A percentile compares a stretch with the other conserved stretches of the same genome.
Conservation (phyloP, 2,113 vertebrate genomes). For the Mormyrus iriodes region DNA sequence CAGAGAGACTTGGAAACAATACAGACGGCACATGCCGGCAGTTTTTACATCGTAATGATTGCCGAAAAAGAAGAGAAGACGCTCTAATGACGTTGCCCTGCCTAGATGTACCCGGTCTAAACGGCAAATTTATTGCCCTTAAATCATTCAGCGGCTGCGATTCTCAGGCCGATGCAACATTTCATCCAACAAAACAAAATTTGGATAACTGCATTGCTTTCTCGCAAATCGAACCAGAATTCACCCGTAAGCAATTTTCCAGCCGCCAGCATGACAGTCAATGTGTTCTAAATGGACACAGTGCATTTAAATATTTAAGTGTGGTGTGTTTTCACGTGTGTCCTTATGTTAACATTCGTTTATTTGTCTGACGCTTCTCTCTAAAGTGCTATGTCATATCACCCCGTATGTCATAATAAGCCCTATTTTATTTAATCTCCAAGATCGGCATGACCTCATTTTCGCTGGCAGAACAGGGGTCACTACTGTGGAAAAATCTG, state of each 20-base stretch:
- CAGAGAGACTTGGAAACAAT: conserved; percentile 2
- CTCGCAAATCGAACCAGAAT: not conserved
- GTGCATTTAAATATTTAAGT: not conserved
- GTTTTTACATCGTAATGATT: not conserved
- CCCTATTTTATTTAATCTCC: not conserved
- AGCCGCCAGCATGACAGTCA: not conserved
- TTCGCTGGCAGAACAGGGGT: not conserved
- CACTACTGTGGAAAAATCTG: not conserved
- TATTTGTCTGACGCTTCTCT: not conserved
- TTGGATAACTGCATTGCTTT: not conserved
- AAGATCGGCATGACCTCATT: not conserved
- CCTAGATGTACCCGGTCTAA: not conserved
- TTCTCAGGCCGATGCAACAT: not conserved
- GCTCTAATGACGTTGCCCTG: not conserved
- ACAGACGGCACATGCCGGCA: not conserved
- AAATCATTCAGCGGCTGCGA: not conserved
- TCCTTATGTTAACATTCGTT: not conserved
- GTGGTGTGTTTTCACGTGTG: not conserved
- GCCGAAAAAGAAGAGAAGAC: not conserved
- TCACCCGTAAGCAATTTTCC: not conserved
- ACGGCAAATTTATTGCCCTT: not conserved
- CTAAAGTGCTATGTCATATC: not conserved
- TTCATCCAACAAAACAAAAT: not conserved
- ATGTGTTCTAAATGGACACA: not conserved
- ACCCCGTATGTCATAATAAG: not conserved